These are phyloP conservation scores for Philereme vetulata DNA, from an alignment of 2,888 invertebrate species.

Conservation along the genomic window DNA sequence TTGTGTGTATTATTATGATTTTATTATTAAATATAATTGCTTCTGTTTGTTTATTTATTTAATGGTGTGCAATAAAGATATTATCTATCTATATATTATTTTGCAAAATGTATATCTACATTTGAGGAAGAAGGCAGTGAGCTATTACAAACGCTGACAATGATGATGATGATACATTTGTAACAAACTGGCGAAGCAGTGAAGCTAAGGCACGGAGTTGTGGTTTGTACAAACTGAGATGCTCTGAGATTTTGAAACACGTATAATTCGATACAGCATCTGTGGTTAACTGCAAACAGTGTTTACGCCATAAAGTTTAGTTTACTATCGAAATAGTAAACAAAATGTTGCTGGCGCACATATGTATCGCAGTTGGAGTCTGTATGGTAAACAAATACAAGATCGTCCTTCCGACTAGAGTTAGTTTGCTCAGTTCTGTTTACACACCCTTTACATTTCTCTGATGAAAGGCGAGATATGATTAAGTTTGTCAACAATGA, in stretches of 20 bases:
- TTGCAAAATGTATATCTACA: no score
- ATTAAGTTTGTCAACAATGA: constrained; percentile 49
- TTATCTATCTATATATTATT: no score
- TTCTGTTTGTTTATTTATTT: no score
- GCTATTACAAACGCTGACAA: no score
- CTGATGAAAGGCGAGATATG: constrained; percentile 52
- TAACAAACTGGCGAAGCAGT: background rate
- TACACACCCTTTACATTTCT: constrained; percentile 47
- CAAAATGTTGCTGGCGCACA: constrained; percentile 50
- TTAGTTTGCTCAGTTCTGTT: constrained; percentile 43
- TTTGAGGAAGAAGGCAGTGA: no score
- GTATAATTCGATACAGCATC: constrained; percentile 20
- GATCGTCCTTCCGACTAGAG: constrained; percentile 38
- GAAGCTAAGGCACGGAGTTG: constrained; percentile 11
- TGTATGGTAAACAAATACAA: constrained; percentile 65
- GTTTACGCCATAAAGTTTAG: constrained; percentile 36
- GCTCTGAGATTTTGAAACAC: constrained; percentile 15
- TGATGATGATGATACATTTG: no score
- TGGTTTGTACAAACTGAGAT: constrained; percentile 16
- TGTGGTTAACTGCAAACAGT: constrained; percentile 26
- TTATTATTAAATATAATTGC: no score
- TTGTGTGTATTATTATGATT: no score
- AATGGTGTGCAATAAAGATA: no score
- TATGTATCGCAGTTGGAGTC: constrained; percentile 60
- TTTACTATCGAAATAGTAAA: constrained; percentile 50